Percentiles rank a stretch among this genome's conserved stretches.
phyloP scores from a whole-genome alignment of 2,113 vertebrate genomes.

The Neotoma lepida region DNA sequence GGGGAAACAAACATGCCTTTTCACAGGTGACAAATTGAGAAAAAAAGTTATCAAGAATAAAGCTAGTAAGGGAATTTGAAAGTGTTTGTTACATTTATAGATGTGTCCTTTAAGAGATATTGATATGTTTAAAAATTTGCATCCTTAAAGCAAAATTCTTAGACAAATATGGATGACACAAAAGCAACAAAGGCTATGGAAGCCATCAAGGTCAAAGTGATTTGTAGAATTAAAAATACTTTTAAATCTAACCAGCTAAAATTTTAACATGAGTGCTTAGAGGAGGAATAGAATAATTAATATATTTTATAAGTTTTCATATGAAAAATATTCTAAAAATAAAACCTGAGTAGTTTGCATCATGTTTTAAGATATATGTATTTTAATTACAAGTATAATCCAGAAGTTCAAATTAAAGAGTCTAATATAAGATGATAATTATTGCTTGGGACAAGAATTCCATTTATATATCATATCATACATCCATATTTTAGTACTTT shows the following conservation, averaged over 20 bases:
- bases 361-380: neutral
- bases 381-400: constrained; percentile 7
- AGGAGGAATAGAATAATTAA: neutral
- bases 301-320: neutral
- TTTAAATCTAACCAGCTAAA: neutral
- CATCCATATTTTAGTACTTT: neutral
- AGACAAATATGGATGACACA: neutral
- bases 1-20: neutral
- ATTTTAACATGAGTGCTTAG: neutral
- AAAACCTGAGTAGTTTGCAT: neutral
- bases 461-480: neutral
- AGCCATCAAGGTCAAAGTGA: neutral
- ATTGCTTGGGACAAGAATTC: neutral
- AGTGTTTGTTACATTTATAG: neutral
- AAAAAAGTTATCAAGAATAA: neutral
- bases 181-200: neutral
- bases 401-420: neutral
- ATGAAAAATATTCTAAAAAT: constrained; percentile 33
- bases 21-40: neutral
- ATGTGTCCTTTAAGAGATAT: neutral
- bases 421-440: neutral
- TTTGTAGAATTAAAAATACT: neutral
- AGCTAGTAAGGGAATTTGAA: neutral
- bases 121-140: neutral
- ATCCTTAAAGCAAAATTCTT: neutral